Evolutionary conservation across 2,113 vertebrate genomes (phyloP).

Genomic region (Scophthalmus maximus): DNA sequence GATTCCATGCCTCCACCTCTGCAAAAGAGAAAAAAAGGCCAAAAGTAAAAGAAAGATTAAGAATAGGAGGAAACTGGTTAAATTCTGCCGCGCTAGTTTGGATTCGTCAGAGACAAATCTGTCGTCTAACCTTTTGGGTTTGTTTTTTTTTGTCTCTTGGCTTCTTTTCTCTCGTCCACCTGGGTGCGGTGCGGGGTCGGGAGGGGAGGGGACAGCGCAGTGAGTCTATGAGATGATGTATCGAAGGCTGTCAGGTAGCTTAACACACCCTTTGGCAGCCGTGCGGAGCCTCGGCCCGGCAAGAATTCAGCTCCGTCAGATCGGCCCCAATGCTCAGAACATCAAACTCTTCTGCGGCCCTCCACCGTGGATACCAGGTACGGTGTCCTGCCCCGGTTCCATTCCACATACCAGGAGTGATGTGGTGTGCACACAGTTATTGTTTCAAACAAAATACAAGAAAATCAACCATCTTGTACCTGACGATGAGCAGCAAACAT

Average conservation of each 20-base stretch:
- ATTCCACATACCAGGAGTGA: too few relatives aligned
- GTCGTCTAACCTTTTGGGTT: neutral
- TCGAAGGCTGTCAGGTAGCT: constrained; percentile 24
- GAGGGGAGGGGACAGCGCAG: neutral
- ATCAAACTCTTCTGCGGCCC: too few relatives aligned
- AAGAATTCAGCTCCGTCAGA: constrained; percentile 4
- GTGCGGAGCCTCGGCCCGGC: neutral
- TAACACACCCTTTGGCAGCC: constrained; percentile 19
- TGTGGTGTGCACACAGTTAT: too few relatives aligned
- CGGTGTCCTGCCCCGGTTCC: too few relatives aligned
- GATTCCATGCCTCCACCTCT: constrained; percentile 38
- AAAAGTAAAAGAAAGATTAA: constrained; percentile 10
- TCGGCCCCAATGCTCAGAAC: neutral
- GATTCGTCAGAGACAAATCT: neutral
- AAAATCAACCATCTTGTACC: too few relatives aligned
- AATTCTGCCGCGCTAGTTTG: neutral
- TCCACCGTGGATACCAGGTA: too few relatives aligned
- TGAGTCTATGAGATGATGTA: constrained; percentile 24
- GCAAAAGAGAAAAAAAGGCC: neutral
- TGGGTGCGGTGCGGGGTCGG: too few relatives aligned
- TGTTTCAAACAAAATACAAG: too few relatives aligned
- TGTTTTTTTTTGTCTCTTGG: neutral
- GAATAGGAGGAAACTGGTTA: constrained; percentile 7
- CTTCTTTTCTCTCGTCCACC: constrained; percentile 1
- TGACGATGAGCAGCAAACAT: too few relatives aligned